Evolutionary conservation across 2,888 invertebrate genomes (phyloP).

Genomic region (Volucella bombylans): DNA sequence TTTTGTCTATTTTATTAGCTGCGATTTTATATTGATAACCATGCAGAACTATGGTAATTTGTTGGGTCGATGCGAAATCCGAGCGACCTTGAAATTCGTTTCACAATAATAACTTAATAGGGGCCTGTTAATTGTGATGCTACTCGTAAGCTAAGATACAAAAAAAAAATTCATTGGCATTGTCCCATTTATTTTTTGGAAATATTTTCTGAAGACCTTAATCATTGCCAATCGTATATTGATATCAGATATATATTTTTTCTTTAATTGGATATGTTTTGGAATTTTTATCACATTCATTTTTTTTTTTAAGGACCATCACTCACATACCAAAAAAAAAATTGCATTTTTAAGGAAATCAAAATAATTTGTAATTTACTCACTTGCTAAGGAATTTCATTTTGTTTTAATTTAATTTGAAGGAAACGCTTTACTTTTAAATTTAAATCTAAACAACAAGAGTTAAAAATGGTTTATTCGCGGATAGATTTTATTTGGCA

Average conservation of each 20-base stretch:
- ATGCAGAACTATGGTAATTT: constrained; percentile 59
- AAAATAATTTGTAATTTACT: constrained; percentile 48
- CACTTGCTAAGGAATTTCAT: constrained; percentile 70
- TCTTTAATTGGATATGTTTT: constrained; percentile 10
- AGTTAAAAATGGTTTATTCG: constrained; percentile 49
- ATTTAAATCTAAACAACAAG: constrained; percentile 43
- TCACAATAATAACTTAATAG: constrained; percentile 18
- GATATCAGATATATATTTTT: not conserved
- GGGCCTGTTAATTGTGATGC: constrained; percentile 54
- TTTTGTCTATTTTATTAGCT: constrained; percentile 50
- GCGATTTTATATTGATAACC: constrained; percentile 20
- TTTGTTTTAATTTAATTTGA: constrained; percentile 28
- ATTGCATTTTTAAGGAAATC: not conserved
- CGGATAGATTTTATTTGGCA: constrained; percentile 74
- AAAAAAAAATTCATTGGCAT: constrained; percentile 16
- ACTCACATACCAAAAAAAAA: constrained; percentile 23
- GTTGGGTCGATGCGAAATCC: constrained; percentile 56
- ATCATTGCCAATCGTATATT: not conserved
- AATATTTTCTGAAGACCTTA: not conserved
- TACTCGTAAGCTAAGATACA: constrained; percentile 9
- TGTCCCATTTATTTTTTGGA: constrained; percentile 24
- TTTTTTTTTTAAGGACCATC: constrained; percentile 3
- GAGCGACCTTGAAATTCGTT: constrained; percentile 64
- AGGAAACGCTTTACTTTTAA: constrained; percentile 12
- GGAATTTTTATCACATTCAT: constrained; percentile 31